These are phyloP conservation scores for Ectropis grisescens DNA, from an alignment of 1,140 invertebrate genomes.

Conservation along the genomic window DNA sequence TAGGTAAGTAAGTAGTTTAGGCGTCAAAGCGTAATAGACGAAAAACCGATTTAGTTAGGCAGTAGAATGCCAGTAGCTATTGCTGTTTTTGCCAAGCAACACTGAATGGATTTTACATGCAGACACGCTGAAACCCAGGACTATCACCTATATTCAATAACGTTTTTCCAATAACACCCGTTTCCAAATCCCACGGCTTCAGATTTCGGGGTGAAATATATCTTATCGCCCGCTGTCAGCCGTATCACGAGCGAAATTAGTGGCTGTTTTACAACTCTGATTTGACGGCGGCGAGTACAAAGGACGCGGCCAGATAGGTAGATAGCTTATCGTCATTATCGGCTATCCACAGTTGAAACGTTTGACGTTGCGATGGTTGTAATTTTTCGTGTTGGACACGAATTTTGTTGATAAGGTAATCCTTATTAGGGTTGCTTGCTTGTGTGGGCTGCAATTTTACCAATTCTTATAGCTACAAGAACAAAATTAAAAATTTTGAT, in stretches of 20 bases:
- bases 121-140: no score
- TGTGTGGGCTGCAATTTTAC: no score
- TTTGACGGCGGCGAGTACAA: slow-evolving; percentile 56
- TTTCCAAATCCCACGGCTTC: slow-evolving; percentile 57
- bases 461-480: no score
- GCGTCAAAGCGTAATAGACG: no score
- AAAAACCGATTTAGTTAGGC: no score
- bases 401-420: slow-evolving; percentile 53
- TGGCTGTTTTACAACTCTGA: slow-evolving; percentile 66
- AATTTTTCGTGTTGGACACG: slow-evolving; percentile 62
- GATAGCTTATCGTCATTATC: slow-evolving; percentile 21
- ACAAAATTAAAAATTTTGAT: no score
- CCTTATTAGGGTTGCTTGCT: no score
- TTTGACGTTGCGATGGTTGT: slow-evolving; percentile 57
- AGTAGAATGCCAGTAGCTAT: no score
- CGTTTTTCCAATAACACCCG: slow-evolving; percentile 36
- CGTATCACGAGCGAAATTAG: slow-evolving; percentile 55
- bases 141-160: no score
- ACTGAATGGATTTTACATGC: no score
- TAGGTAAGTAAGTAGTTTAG: no score
- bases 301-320: slow-evolving; percentile 19
- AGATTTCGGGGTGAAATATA: slow-evolving; percentile 59
- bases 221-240: slow-evolving; percentile 40
- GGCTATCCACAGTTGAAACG: slow-evolving; percentile 46
- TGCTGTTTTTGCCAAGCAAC: no score